Conservation (phyloP, 2,888 invertebrate species). For the Antheraea yamamai region DNA sequence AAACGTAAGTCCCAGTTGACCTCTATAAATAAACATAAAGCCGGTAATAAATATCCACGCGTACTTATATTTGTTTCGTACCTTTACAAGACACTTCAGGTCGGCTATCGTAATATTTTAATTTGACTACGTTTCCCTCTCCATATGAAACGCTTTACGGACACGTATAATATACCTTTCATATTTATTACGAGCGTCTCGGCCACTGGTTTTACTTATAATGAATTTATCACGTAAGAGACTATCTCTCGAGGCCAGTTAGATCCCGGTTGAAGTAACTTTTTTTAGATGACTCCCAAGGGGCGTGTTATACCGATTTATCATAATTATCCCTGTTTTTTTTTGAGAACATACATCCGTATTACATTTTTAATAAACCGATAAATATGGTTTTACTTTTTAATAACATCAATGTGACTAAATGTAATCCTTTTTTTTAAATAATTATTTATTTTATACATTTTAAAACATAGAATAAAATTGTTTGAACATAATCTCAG, state of each 20-base stretch:
- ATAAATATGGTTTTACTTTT: not conserved
- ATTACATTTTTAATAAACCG: not conserved
- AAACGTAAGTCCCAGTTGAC: not conserved
- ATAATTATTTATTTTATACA: too few relatives aligned
- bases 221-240: slow-evolving; percentile 66
- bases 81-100: not conserved
- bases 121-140: slow-evolving; percentile 5
- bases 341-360: not conserved
- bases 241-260: slow-evolving; percentile 41
- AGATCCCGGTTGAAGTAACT: slow-evolving; percentile 26
- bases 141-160: slow-evolving; percentile 8
- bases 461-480: too few relatives aligned
- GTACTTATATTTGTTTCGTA: not conserved
- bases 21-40: not conserved
- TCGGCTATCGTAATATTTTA: slow-evolving; percentile 12
- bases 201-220: slow-evolving; percentile 40
- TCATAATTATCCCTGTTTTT: not conserved
- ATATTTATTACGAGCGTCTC: slow-evolving; percentile 17
- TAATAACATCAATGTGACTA: too few relatives aligned
- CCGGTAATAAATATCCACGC: not conserved
- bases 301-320: slow-evolving; percentile 15
- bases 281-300: slow-evolving; percentile 27
- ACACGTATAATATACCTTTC: not conserved
- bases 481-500: too few relatives aligned
- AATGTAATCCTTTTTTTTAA: too few relatives aligned